A percentile compares a stretch with the other conserved stretches of the same genome.
Evolutionary conservation across 2,113 vertebrate genomes (phyloP).

Genomic region (Boulengerochromis microlepis): DNA sequence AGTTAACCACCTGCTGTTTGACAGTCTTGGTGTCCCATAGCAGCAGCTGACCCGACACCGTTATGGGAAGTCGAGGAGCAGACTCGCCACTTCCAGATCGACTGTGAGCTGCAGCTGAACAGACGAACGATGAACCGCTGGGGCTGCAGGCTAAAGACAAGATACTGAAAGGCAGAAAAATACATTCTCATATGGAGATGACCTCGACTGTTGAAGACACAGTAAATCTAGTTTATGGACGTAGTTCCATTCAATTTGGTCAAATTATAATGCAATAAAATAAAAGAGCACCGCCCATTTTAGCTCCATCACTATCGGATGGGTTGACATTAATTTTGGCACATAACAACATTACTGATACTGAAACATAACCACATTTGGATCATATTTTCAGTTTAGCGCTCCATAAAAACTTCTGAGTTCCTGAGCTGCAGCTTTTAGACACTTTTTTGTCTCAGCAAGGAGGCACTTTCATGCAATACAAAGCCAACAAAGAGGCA

Average conservation of each 20-base stretch:
- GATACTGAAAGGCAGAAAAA: constrained; percentile 70
- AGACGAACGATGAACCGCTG: constrained; percentile 90
- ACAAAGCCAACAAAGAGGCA: neutral
- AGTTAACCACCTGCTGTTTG: constrained; percentile 85
- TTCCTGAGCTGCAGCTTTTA: neutral
- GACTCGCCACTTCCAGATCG: constrained; percentile 24
- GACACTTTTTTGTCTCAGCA: neutral
- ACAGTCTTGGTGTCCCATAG: constrained; percentile 98
- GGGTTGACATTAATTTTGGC: neutral
- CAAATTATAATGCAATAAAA: neutral
- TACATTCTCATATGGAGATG: neutral
- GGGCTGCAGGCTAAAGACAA: constrained; percentile 93
- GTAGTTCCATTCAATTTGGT: neutral
- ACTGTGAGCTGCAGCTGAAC: constrained; percentile 82
- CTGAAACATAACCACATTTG: neutral
- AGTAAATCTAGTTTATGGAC: neutral
- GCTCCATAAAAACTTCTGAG: neutral
- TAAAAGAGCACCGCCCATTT: neutral
- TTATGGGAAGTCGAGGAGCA: constrained; percentile 45
- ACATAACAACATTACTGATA: neutral
- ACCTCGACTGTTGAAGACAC: neutral
- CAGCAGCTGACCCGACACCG: constrained; percentile 81
- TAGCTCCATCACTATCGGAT: neutral
- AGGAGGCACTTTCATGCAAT: neutral
- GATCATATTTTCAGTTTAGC: neutral